Conservation (phyloP, 1,140 invertebrate species). For the Drosophila pandora region DNA sequence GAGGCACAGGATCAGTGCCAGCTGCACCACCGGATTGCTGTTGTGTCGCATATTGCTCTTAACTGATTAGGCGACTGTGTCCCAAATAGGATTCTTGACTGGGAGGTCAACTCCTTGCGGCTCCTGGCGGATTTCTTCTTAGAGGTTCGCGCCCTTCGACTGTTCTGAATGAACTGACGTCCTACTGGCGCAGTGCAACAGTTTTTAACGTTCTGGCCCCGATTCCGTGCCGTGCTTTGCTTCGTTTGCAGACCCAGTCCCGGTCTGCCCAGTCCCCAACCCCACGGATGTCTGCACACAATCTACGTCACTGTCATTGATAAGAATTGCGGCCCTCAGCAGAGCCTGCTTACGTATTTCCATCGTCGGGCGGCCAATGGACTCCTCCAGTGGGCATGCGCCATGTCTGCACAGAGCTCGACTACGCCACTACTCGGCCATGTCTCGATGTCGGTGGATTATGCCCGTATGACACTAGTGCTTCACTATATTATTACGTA, state of each 20-base stretch:
- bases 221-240: conserved; percentile 50
- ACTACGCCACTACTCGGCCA: conserved; percentile 3
- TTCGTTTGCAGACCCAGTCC: conserved; percentile 53
- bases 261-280: conserved; percentile 10
- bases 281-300: conserved; percentile 53
- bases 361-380: conserved; percentile 16
- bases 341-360: conserved; percentile 62
- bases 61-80: conserved; percentile 3
- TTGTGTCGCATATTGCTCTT: conserved; percentile 41
- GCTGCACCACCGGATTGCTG: conserved; percentile 29
- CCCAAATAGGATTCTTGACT: conserved; percentile 25
- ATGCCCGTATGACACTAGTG: conserved; percentile 10
- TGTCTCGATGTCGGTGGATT: not conserved
- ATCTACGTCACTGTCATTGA: conserved; percentile 80
- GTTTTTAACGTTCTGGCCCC: conserved; percentile 79
- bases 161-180: conserved; percentile 83
- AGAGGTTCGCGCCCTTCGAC: conserved; percentile 64
- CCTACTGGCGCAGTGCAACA: conserved; percentile 69
- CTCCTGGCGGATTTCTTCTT: conserved; percentile 7
- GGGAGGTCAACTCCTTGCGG: conserved; percentile 32
- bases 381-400: conserved; percentile 40
- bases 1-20: conserved; percentile 44
- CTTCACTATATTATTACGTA: not conserved
- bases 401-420: conserved; percentile 46
- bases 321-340: conserved; percentile 66